Conservation (phyloP, 37 sponge, comb jelly and placozoan genomes). For the Crambe crambe region DNA sequence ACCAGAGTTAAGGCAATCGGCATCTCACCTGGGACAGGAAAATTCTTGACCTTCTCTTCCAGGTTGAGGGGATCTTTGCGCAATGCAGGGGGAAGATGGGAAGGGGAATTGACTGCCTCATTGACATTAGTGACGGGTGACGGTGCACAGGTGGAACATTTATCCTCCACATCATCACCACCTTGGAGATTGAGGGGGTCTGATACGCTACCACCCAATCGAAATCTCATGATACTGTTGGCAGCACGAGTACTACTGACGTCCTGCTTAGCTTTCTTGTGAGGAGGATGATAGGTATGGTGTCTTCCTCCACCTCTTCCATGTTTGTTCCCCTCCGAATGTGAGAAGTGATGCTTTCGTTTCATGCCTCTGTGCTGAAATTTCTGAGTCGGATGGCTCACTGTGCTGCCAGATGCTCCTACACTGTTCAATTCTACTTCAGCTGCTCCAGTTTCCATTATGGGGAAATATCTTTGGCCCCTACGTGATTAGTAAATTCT, state of each 20-base stretch:
- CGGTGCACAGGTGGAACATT: constrained; percentile 72
- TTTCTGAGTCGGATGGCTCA: background rate
- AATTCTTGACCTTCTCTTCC: constrained; percentile 39
- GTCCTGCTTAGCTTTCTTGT: constrained; percentile 1
- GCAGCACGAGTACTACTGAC: constrained; percentile 29
- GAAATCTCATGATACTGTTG: constrained; percentile 46
- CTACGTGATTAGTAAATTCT: too few species aligned
- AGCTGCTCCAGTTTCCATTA: background rate
- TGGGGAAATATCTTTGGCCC: too few species aligned
- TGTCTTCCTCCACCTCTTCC: background rate
- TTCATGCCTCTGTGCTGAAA: background rate
- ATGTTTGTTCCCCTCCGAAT: background rate
- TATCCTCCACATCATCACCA: constrained; percentile 6
- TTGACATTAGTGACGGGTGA: constrained; percentile 36
- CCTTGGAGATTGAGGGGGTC: constrained; percentile 89
- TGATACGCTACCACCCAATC: constrained; percentile 69
- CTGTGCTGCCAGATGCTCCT: too few species aligned
- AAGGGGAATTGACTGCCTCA: constrained; percentile 32
- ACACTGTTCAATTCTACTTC: background rate
- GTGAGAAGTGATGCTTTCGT: constrained; percentile 2
- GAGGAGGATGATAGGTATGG: background rate
- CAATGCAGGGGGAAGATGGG: constrained; percentile 27
- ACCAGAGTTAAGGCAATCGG: too few species aligned
- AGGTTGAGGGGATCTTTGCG: constrained; percentile 76
- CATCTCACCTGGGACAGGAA: constrained; percentile 9